Conservation (phyloP, 2,113 vertebrate genomes). For the Chamaea fasciata region DNA sequence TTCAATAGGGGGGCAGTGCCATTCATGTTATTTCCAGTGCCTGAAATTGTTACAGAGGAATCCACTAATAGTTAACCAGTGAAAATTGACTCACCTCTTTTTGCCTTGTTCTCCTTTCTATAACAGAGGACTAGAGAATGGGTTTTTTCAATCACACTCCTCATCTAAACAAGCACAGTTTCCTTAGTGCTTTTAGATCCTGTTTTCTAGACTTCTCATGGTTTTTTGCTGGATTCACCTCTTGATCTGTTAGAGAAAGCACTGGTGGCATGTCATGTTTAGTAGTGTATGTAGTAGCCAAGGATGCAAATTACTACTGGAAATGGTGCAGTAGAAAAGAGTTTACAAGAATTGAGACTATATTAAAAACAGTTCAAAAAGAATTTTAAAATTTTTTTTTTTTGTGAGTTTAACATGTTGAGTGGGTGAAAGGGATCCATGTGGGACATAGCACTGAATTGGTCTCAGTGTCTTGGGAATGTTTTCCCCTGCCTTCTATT, state of each 20-base stretch:
- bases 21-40: background rate
- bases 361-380: background rate
- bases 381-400: background rate
- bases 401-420: background rate
- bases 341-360: background rate
- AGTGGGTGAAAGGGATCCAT: background rate
- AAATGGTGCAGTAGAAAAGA: background rate
- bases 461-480: background rate
- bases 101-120: background rate
- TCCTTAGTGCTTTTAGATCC: background rate
- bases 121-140: background rate
- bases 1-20: background rate
- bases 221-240: background rate
- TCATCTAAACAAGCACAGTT: background rate
- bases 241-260: background rate
- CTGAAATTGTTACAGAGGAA: background rate
- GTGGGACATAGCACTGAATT: background rate
- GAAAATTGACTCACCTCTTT: background rate
- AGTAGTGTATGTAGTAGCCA: background rate
- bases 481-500: background rate
- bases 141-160: background rate
- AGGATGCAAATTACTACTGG: background rate
- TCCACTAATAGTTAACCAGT: background rate
- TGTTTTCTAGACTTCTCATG: background rate
- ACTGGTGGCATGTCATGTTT: background rate